These are phyloP conservation scores for Limnephilus auricula DNA, from an alignment of 2,888 invertebrate species.

Conservation along the genomic window DNA sequence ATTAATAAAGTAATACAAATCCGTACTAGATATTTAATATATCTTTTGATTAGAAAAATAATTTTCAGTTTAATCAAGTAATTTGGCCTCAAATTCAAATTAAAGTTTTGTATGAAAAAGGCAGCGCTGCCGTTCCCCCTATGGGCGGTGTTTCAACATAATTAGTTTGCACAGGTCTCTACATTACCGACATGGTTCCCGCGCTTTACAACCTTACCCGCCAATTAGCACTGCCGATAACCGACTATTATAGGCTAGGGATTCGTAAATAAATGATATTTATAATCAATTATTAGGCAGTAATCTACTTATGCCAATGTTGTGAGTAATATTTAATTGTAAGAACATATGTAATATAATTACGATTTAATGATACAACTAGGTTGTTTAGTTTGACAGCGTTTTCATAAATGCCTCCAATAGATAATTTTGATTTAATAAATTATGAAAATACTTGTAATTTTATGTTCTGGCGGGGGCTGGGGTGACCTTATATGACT, in stretches of 20 bases:
- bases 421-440: neutral
- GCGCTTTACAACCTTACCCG: conserved; percentile 2
- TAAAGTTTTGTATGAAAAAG: no score
- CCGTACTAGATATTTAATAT: no score
- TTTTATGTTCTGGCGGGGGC: neutral
- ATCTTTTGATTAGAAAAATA: no score
- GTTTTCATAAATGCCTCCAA: neutral
- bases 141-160: neutral
- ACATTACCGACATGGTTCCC: conserved; percentile 21
- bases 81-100: no score
- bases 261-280: neutral
- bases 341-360: neutral
- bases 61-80: no score
- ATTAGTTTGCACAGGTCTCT: neutral
- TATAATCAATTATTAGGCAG: neutral
- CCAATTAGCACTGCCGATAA: conserved; percentile 14
- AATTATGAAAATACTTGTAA: no score
- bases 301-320: neutral
- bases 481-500: no score
- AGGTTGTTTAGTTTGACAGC: neutral
- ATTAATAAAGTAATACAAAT: no score
- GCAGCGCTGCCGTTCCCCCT: neutral
- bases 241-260: neutral
- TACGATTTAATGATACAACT: neutral
- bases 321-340: neutral